Conservation (phyloP, 1,140 invertebrate species). For the Thrips palmi region DNA sequence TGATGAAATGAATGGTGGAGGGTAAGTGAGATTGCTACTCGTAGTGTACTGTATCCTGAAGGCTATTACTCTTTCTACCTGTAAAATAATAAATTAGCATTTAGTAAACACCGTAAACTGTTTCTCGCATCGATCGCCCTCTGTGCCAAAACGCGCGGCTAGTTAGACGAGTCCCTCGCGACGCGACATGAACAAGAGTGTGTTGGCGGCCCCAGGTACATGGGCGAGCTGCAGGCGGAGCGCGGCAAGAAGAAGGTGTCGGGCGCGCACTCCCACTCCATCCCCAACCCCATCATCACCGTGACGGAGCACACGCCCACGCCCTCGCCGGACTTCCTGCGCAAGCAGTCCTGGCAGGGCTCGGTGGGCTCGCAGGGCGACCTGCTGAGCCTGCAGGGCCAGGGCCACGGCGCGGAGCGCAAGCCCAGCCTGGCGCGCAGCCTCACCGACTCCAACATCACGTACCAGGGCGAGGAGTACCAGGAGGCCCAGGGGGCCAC, state of each 20-base stretch:
- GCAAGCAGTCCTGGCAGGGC: conserved; percentile 18
- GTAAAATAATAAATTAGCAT: too few species aligned
- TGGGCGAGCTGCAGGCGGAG: conserved; percentile 35
- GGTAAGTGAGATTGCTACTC: conserved; percentile 39
- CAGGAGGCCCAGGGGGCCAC: conserved; percentile 75
- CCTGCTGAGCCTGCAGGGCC: conserved; percentile 42
- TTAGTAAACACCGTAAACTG: too few species aligned
- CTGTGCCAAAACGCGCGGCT: conserved; percentile 1
- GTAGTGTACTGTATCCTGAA: not conserved
- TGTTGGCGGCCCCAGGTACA: conserved; percentile 32
- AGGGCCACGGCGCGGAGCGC: too few species aligned
- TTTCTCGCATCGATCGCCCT: too few species aligned
- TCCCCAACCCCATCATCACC: conserved; percentile 82
- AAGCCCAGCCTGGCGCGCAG: conserved; percentile 63
- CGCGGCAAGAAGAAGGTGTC: conserved; percentile 23
- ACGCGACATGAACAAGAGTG: conserved; percentile 24
- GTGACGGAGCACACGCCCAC: conserved; percentile 87
- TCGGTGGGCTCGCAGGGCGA: conserved; percentile 65
- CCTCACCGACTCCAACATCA: conserved; percentile 87
- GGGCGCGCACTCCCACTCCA: conserved; percentile 22
- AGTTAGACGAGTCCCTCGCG: conserved; percentile 25
- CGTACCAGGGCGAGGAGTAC: conserved; percentile 52
- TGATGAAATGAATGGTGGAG: conserved; percentile 60
- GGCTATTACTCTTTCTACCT: not conserved
- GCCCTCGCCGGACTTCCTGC: conserved; percentile 65